These are phyloP conservation scores for Potamarius usumacintae DNA, from an alignment of 2,113 vertebrate species.

Conservation along the genomic window DNA sequence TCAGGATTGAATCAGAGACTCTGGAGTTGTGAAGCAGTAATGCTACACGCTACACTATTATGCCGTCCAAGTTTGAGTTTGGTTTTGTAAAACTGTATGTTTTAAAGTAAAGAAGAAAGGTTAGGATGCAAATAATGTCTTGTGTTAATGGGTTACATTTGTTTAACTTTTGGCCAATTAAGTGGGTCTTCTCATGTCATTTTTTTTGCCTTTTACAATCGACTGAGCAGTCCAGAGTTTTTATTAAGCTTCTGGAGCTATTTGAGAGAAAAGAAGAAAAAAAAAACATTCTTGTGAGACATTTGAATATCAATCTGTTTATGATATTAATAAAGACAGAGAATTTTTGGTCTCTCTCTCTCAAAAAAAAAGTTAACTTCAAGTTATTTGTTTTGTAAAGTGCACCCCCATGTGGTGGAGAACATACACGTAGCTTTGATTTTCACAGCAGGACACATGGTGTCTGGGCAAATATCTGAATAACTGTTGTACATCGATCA, in stretches of 20 bases:
- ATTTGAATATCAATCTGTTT: not conserved
- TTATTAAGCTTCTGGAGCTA: not conserved
- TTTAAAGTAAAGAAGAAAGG: too few relatives aligned
- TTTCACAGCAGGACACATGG: not conserved
- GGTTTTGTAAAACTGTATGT: not conserved
- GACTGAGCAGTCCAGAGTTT: not conserved
- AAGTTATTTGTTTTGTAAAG: not conserved
- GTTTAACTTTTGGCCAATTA: not conserved
- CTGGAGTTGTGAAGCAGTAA: not conserved
- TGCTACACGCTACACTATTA: not conserved
- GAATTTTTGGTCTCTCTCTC: not conserved
- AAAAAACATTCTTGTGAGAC: not conserved
- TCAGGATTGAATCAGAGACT: not conserved
- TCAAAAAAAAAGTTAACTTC: not conserved
- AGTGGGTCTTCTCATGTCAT: not conserved
- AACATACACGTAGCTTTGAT: not conserved
- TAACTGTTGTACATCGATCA: not conserved
- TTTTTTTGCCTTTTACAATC: not conserved
- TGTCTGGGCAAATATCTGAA: not conserved
- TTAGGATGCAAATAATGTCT: not conserved
- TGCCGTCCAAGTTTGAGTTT: not conserved
- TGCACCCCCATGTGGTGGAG: constrained; percentile 7
- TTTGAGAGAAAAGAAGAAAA: not conserved
- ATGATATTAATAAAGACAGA: not conserved
- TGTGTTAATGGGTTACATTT: not conserved